Evolutionary conservation across 2,113 vertebrate species (phyloP), one percentile per base, ranked within the genome.

Genomic region (Lamprologus speciosus): DNA sequence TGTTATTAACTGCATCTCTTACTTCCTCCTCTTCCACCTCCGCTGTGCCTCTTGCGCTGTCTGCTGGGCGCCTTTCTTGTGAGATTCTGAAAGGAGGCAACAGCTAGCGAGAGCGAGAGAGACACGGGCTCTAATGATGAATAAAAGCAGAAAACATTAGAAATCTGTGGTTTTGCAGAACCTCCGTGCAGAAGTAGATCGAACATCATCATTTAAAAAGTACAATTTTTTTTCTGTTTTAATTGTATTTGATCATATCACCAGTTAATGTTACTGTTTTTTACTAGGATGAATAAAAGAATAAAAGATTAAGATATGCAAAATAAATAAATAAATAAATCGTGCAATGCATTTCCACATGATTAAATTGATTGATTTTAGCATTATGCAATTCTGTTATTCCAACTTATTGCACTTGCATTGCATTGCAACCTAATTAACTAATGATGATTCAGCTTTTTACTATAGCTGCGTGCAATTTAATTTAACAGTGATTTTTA

Each of bases 1-100:
- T 94, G 91, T 93, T 94, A 94, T 95, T 93, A 92, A 94, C 90
- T 94, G 91, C 90, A 83, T 94, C 89, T 93, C 81, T 86, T 75
- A 73, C 91, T 90, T 90, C 93, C 73, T 88, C 87, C 88, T 91
- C 81, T 79, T 80, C 78, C 89, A 84, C 86, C 88, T 87, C 89
- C 87, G 40, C 85, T 47, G 68, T 50, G 89, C 81, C 80, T 89
- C 90, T 88, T 73, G 79, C 73, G 6, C 75, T 93, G 89, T 87
- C 93, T 89, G 85, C 89, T 92, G 75, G 84, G 70, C 3, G 19
- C 54, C 90, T 91, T 87, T 90, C 90, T 91, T 81, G 53, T 80
- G 87, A 83, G 86, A 93, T 82, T 21, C 70, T 55, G 84, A 51
- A 82, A 91, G 83, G 87, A 68, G 82, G 87, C 63, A 87, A 80